Conservation (phyloP, 2,888 invertebrate genomes). For the Dynastes grantii region DNA sequence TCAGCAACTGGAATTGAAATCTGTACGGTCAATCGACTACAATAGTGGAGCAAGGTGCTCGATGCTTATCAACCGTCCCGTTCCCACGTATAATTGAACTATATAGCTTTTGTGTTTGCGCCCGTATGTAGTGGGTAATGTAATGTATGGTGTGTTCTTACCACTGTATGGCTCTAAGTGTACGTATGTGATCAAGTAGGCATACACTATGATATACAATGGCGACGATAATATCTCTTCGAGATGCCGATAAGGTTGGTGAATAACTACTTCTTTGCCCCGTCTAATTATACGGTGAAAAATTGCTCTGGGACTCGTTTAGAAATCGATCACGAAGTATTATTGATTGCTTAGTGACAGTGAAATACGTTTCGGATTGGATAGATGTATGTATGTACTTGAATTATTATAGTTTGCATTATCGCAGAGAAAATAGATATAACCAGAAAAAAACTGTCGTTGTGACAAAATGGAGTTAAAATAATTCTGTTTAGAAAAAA, state of each 20-base stretch:
- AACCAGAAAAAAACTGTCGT: too few species aligned
- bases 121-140: neutral
- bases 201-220: constrained; percentile 50
- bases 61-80: constrained; percentile 54
- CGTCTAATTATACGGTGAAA: constrained; percentile 44
- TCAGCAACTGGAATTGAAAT: constrained; percentile 3
- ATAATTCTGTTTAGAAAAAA: too few species aligned
- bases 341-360: neutral
- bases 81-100: constrained; percentile 58
- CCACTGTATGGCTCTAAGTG: constrained; percentile 4
- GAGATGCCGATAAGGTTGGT: constrained; percentile 46
- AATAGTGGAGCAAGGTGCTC: constrained; percentile 55
- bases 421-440: too few species aligned
- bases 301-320: constrained; percentile 10
- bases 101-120: constrained; percentile 51
- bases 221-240: constrained; percentile 47
- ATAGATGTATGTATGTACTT: too few species aligned
- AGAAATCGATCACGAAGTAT: constrained; percentile 19
- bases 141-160: constrained; percentile 24
- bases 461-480: too few species aligned
- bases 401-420: too few species aligned
- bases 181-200: constrained; percentile 5
- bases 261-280: constrained; percentile 41
- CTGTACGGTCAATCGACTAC: constrained; percentile 32
- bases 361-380: neutral